Conservation (phyloP, 2,113 vertebrate genomes). For the Dunckerocampus dactyliophorus region DNA sequence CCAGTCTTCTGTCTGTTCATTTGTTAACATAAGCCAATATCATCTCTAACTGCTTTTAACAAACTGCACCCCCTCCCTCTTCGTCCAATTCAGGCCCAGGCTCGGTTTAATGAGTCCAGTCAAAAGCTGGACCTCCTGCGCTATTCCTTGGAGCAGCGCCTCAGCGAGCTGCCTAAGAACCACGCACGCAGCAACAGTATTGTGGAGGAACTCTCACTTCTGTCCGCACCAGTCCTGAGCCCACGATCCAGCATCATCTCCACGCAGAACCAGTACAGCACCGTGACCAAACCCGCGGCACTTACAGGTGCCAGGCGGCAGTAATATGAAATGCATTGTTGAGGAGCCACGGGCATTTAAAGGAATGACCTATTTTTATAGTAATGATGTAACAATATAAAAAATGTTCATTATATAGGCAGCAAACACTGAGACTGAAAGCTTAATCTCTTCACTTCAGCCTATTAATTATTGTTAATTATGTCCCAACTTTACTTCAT, state of each 20-base stretch:
- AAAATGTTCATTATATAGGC: too few relatives aligned
- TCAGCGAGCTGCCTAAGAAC: conserved; percentile 92
- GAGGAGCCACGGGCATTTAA: too few relatives aligned
- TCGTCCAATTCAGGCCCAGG: conserved; percentile 76
- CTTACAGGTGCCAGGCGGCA: conserved; percentile 78
- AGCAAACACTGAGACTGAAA: too few relatives aligned
- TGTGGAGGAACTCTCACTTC: conserved; percentile 88
- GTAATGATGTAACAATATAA: too few relatives aligned
- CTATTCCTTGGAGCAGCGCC: conserved; percentile 92
- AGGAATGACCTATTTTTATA: too few relatives aligned
- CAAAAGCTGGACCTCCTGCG: conserved; percentile 96
- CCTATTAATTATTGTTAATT: too few relatives aligned
- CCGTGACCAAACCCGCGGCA: conserved; percentile 94
- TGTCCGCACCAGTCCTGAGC: conserved; percentile 87
- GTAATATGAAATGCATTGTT: too few relatives aligned
- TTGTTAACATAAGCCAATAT: too few relatives aligned
- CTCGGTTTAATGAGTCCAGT: conserved; percentile 95
- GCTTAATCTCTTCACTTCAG: too few relatives aligned
- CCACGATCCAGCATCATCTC: conserved; percentile 92
- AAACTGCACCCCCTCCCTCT: neutral
- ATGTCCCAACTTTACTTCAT: neutral
- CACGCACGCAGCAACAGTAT: conserved; percentile 93
- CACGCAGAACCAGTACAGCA: conserved; percentile 93
- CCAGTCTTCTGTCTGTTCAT: too few relatives aligned
- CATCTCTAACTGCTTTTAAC: neutral